Evolutionary conservation across 2,888 invertebrate genomes (phyloP).

Genomic region (Choristoneura rosaceana): DNA sequence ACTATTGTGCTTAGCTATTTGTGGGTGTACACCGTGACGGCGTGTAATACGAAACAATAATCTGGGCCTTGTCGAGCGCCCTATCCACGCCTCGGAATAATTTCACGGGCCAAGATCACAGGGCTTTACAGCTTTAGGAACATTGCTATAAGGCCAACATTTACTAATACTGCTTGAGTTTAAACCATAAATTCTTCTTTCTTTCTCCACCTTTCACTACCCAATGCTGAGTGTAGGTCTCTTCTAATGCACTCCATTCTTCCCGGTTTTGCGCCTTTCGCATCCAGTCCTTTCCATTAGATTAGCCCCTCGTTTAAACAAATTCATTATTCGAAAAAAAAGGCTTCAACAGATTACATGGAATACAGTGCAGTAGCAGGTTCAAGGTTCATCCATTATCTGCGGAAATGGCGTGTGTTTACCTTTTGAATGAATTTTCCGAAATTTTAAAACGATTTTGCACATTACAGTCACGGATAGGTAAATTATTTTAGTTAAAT

Average conservation of each 20-base stretch:
- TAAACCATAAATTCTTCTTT: too few relatives aligned
- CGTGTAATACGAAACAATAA: constrained; percentile 28
- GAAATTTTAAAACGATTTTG: neutral
- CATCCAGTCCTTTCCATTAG: too few relatives aligned
- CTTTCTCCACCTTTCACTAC: too few relatives aligned
- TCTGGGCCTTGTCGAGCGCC: constrained; percentile 11
- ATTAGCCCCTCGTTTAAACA: too few relatives aligned
- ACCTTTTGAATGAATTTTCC: neutral
- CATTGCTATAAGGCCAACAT: neutral
- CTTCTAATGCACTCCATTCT: too few relatives aligned
- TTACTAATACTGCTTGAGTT: neutral
- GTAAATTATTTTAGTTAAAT: neutral
- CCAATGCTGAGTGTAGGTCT: too few relatives aligned
- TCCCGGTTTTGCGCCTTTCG: too few relatives aligned
- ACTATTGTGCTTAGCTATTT: constrained; percentile 23
- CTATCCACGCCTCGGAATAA: constrained; percentile 13
- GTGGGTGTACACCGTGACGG: constrained; percentile 21
- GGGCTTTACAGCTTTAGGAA: neutral
- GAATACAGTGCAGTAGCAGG: neutral
- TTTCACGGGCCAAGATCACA: constrained; percentile 34
- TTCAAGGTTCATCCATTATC: neutral
- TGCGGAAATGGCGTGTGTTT: neutral
- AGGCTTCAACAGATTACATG: neutral
- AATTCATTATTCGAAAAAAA: neutral
- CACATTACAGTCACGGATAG: neutral